Evolutionary conservation across 2,113 vertebrate species (phyloP), one percentile per base, ranked within the genome.

Genomic region (Cichladusa arquata): DNA sequence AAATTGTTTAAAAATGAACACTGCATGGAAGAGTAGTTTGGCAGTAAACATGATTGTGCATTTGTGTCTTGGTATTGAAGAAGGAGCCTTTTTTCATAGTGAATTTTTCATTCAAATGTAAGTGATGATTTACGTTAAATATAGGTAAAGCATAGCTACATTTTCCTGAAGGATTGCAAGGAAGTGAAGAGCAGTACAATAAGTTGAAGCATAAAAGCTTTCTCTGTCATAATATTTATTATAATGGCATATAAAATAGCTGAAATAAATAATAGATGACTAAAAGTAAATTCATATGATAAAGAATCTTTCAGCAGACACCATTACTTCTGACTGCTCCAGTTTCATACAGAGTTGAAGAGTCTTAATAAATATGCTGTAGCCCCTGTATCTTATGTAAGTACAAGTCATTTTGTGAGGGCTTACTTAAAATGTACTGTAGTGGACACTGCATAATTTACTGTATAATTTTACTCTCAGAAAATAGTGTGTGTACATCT

Each of bases 211-310:
- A 96, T 98, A 98, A 99, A 99, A 99, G 98, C 98, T 98, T 98
- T 98, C 98, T 98, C 98, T 98, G 98, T 98, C 98, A 98, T 98
- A 98, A 98, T 98, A 98, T 98, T 99, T 98, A 98, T 98, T 98
- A 98, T 98, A 98, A 99, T 99, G 98, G 98, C 98, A 98, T 99
- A 99, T 98, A 98, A 99, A 99, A 98, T 98, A 99, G 99, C 98
- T 97, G 97, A 98, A 98, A 98, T 99, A 99, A 99, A 99, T 99
- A 99, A 99, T 99, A 98, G 98, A 99, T 99, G 98, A 98, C 98
- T 98, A 97, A 98, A 98, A 98, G 98, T 98, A 98, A 98, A 98
- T 98, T 98, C 98, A 98, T 97, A 98, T 98, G 98, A 98, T 98
- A 98, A 98, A 98, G 98, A 98, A 98, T 98, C 98, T 98, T 98